phyloP scores from a whole-genome alignment of 2,113 vertebrate species.

The Oncorhynchus tshawytscha region DNA sequence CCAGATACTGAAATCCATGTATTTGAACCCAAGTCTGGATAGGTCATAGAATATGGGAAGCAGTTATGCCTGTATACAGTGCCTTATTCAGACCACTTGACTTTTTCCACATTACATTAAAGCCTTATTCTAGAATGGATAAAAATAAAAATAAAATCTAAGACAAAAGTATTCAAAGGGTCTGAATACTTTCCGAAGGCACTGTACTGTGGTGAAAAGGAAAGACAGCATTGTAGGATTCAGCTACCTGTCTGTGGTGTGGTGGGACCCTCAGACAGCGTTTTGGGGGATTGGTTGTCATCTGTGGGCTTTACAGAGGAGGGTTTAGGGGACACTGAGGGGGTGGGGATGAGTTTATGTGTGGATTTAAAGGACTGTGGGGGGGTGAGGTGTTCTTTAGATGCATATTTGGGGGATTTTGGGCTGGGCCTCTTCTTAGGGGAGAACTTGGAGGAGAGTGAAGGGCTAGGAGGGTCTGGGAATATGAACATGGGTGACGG shows the following conservation, averaged over 20 bases:
- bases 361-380: constrained; percentile 25
- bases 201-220: neutral
- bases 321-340: neutral
- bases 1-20: too few species aligned
- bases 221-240: neutral
- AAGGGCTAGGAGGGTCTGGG: constrained; percentile 16
- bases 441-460: constrained; percentile 1
- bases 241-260: constrained; percentile 27
- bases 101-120: too few species aligned
- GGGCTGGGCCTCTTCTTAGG: neutral
- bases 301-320: neutral
- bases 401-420: constrained; percentile 14
- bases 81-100: too few species aligned
- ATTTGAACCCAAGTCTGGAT: neutral
- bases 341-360: constrained; percentile 1
- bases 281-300: constrained; percentile 10
- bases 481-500: constrained; percentile 15
- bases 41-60: neutral
- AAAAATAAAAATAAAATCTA: too few species aligned
- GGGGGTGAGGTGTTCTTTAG: constrained; percentile 23
- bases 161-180: too few species aligned
- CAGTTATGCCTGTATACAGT: neutral
- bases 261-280: constrained; percentile 21
- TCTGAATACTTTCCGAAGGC: too few species aligned
- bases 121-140: too few species aligned